A percentile compares a stretch with the other conserved stretches of the same genome.
Conservation (phyloP, 2,888 invertebrate genomes). For the Xanthia togata region DNA sequence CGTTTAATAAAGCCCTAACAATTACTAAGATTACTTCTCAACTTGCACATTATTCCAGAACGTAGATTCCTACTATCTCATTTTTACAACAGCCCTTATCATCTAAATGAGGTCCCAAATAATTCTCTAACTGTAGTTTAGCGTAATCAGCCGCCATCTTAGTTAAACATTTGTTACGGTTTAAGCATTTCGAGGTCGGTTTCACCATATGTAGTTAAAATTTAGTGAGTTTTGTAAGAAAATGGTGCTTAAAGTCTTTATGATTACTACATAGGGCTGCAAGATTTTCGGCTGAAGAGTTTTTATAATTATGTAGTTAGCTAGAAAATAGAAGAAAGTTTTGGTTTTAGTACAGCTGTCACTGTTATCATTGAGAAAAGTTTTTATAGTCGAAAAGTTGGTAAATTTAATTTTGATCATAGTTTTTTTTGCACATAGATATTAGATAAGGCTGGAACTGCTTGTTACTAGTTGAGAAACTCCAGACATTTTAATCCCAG, state of each 20-base stretch:
- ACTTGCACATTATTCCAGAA: slow-evolving; percentile 23
- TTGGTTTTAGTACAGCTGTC: neutral
- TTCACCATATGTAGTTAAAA: slow-evolving; percentile 49
- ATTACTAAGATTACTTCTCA: slow-evolving; percentile 1
- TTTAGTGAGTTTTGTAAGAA: slow-evolving; percentile 36
- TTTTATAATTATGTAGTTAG: neutral
- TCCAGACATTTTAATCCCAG: neutral
- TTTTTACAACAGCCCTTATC: slow-evolving; percentile 14
- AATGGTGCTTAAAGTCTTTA: slow-evolving; percentile 23
- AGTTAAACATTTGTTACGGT: slow-evolving; percentile 39
- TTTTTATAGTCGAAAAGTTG: neutral
- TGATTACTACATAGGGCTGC: slow-evolving; percentile 15
- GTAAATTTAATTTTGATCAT: neutral
- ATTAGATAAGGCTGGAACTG: neutral
- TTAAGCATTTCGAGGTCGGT: slow-evolving; percentile 32
- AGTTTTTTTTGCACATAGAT: neutral
- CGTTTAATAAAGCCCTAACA: neutral
- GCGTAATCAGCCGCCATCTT: slow-evolving; percentile 43
- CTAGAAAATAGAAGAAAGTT: neutral
- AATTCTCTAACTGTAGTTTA: slow-evolving; percentile 43
- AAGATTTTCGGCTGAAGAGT: neutral
- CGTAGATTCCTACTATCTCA: slow-evolving; percentile 3
- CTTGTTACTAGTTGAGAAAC: neutral
- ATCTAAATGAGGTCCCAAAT: slow-evolving; percentile 37
- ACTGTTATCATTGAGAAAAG: slow-evolving; percentile 13